Base-by-base conservation (phyloP, 1,140 invertebrate species). In the Helicoverpa armigera region DNA sequence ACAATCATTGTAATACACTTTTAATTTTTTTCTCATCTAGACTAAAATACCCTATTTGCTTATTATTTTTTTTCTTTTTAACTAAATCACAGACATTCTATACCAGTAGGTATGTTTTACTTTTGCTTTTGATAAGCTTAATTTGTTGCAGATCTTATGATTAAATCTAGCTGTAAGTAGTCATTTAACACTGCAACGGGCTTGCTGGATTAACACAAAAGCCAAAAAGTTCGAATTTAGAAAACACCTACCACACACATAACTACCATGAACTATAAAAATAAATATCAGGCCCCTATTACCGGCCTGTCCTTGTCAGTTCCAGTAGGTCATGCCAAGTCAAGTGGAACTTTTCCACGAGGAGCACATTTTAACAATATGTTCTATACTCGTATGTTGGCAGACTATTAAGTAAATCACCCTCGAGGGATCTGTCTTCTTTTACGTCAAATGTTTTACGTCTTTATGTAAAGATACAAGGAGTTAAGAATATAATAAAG, bases 381-480 rank as follows among this genome's bases (percentile, higher is more conserved):
- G 18, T 65, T 18, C 14, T 65, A 18, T 3, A 10, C 12, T 11
- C 23, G 11, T 18, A 18, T 70, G 67, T 70, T 53, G 67, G 29
- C 18, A 70, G 50, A 31, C 67, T 18, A 70, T 70, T 70, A 70
- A 29, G 50, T 31, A 54, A 70, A 70, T 70, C 67, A 31, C 67
- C 48, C 67, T 53, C 67, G 23, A 70, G 67, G 50, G 67, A 70
- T 54, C 16, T 53, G 65, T 70, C 18, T 70, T 70, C 63, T 67
- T 67, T 67, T 67, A 16, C 63, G 63, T 67, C 63, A 67, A 67
- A 60, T 11, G 23, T 29, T 60, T 12, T 60, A 2, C 58, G n/a
- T 58, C 54, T 13, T 58, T 3, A 14, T 10, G 16, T 58, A 29
- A 31, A 5, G 18, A 29, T 60, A 18, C 9, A 2, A 60, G 56